These are phyloP conservation scores for Cossypha dichroa DNA, from an alignment of 2,797 vertebrate genomes.

Conservation along the genomic window DNA sequence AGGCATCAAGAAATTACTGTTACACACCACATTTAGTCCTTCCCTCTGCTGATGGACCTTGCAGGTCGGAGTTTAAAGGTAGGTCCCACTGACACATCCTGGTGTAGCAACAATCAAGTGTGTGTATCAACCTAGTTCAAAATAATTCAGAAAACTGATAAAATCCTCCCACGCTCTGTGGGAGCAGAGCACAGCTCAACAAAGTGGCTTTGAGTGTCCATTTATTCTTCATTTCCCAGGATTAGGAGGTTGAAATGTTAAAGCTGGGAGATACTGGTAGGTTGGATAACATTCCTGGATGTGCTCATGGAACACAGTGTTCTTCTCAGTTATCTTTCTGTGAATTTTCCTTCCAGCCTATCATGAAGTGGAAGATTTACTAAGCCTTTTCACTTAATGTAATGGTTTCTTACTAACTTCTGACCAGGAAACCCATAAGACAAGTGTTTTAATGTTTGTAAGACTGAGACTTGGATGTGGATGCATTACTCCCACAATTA, in stretches of 20 bases:
- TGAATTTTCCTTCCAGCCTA: background rate
- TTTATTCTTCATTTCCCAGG: background rate
- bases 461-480: background rate
- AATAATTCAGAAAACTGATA: background rate
- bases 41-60: background rate
- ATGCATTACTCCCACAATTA: background rate
- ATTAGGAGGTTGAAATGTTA: background rate
- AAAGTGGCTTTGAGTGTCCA: background rate
- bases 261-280: background rate
- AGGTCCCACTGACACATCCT: background rate
- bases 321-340: background rate
- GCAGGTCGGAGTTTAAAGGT: background rate
- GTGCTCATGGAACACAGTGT: background rate
- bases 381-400: background rate
- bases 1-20: background rate
- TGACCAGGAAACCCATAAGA: background rate
- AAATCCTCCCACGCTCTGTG: background rate
- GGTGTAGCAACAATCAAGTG: background rate
- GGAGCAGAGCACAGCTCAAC: background rate
- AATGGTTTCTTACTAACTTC: background rate
- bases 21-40: background rate
- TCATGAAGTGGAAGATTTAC: background rate
- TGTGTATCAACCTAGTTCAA: background rate
- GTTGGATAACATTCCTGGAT: background rate
- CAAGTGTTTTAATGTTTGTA: background rate